These are phyloP conservation scores for Rhagium mordax DNA, from an alignment of 2,888 invertebrate species.

Conservation along the genomic window DNA sequence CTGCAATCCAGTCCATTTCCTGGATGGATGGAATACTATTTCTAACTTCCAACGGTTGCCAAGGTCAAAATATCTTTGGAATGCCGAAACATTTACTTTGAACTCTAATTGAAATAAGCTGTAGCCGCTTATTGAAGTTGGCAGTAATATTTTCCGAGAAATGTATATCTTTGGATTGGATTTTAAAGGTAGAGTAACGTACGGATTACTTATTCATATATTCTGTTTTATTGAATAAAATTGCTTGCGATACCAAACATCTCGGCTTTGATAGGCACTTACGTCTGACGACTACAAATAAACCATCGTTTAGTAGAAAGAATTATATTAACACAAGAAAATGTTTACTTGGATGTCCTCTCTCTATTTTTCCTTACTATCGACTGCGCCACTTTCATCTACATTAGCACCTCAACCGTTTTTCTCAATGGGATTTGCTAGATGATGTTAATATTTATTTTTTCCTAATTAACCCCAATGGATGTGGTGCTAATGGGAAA, in stretches of 20 bases:
- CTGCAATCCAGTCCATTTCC: slow-evolving; percentile 16
- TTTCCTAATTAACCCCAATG: too few species aligned
- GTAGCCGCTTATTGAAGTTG: not conserved
- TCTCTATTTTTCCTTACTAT: too few species aligned
- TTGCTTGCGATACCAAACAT: not conserved
- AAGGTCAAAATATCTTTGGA: slow-evolving; percentile 10
- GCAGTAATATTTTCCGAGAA: not conserved
- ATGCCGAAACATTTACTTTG: slow-evolving; percentile 1
- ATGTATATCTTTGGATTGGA: not conserved
- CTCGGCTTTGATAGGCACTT: too few species aligned
- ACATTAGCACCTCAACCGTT: too few species aligned
- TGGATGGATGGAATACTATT: slow-evolving; percentile 9
- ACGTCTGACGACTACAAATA: too few species aligned
- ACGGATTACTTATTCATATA: not conserved
- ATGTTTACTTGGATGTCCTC: too few species aligned
- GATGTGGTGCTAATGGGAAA: too few species aligned
- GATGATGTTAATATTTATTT: too few species aligned
- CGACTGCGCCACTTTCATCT: too few species aligned
- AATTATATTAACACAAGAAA: too few species aligned
- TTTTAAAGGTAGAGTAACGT: not conserved
- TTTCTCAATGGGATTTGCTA: too few species aligned
- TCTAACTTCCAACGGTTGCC: slow-evolving; percentile 3
- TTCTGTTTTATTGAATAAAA: not conserved
- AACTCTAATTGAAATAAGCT: slow-evolving; percentile 8
- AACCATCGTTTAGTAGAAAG: too few species aligned